phyloP scores from a whole-genome alignment of 2,797 vertebrate species.

The Microctenopoma lineatum region DNA sequence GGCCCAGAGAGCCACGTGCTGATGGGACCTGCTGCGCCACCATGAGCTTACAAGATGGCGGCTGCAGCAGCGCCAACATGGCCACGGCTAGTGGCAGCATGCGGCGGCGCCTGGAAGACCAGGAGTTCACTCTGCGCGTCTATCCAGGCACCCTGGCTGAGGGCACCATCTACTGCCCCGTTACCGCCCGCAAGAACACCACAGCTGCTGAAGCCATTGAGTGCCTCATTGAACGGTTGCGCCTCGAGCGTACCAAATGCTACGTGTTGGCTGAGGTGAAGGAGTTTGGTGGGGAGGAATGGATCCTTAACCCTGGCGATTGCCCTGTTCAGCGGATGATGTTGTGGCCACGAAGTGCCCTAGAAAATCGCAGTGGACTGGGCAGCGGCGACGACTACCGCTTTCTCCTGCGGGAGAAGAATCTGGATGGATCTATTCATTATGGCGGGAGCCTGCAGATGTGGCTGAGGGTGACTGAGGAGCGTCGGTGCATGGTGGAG shows the following conservation, averaged over 20 bases:
- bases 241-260: constrained; percentile 91
- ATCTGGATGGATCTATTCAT: constrained; percentile 95
- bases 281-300: constrained; percentile 97
- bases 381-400: constrained; percentile 92
- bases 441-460: constrained; percentile 94
- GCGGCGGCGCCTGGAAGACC: constrained; percentile 96
- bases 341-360: constrained; percentile 93
- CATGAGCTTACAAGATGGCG: constrained; percentile 96
- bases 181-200: constrained; percentile 91
- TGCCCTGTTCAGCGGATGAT: constrained; percentile 97
- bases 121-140: constrained; percentile 91
- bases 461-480: constrained; percentile 94
- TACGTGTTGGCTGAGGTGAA: constrained; percentile 97
- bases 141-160: constrained; percentile 93
- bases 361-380: constrained; percentile 90
- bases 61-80: constrained; percentile 82
- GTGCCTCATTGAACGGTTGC: constrained; percentile 89
- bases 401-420: constrained; percentile 95
- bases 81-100: constrained; percentile 71
- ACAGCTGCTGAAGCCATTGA: constrained; percentile 96
- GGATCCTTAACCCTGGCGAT: constrained; percentile 97
- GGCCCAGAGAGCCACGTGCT: constrained; percentile 80
- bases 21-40: constrained; percentile 92
- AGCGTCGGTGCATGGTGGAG: constrained; percentile 91
- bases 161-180: constrained; percentile 95